Conservation (phyloP, 1,140 invertebrate genomes). For the Ooceraea biroi region DNA sequence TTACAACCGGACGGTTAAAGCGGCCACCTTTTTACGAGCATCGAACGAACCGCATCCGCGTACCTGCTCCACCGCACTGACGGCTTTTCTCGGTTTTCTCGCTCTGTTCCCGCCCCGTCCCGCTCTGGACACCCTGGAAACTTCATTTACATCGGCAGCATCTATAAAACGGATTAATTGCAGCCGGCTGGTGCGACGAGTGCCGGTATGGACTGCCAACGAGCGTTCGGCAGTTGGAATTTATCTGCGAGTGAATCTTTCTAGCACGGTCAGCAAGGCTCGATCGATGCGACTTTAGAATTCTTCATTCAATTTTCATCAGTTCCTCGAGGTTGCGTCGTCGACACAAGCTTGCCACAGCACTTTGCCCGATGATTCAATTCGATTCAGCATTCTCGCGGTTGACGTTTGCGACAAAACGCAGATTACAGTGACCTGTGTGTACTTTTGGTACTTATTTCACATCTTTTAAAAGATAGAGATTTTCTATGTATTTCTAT, state of each 20-base stretch:
- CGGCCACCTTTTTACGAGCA: slow-evolving; percentile 70
- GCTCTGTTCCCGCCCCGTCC: background rate
- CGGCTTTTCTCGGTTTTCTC: background rate
- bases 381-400: too few species aligned
- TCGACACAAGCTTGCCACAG: background rate
- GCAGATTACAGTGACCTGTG: too few species aligned
- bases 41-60: slow-evolving; percentile 46
- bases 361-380: background rate
- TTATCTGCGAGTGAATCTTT: slow-evolving; percentile 57
- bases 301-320: background rate
- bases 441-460: too few species aligned
- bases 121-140: slow-evolving; percentile 60
- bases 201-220: slow-evolving; percentile 48
- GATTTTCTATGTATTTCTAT: too few species aligned
- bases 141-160: slow-evolving; percentile 74
- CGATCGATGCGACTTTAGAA: background rate
- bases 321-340: background rate
- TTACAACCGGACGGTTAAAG: slow-evolving; percentile 66
- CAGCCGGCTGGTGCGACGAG: slow-evolving; percentile 63
- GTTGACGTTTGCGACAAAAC: too few species aligned
- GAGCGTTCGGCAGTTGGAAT: slow-evolving; percentile 62
- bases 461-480: too few species aligned
- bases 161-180: slow-evolving; percentile 78
- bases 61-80: slow-evolving; percentile 8
- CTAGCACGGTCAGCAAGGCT: background rate